Evolutionary conservation across 1,140 invertebrate species (phyloP).

Genomic region (Asbolus verrucosus): DNA sequence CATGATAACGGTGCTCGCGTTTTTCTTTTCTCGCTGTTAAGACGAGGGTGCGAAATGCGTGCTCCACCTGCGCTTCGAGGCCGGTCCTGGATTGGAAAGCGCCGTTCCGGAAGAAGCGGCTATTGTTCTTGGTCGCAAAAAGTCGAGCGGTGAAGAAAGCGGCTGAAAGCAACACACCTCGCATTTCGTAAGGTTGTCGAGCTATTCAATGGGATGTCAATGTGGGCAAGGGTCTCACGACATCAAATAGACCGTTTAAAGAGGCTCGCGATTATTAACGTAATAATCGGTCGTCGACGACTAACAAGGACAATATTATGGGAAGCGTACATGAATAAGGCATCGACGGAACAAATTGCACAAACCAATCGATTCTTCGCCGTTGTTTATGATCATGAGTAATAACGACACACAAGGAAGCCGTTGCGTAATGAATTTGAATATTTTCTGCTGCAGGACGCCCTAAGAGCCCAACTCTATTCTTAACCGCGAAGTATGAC

Average conservation of each 20-base stretch:
- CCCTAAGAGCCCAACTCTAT: too few species aligned
- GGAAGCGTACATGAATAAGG: constrained; percentile 14
- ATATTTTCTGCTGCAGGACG: too few species aligned
- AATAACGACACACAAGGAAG: too few species aligned
- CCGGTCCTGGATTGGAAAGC: not conserved
- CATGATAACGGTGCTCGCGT: constrained; percentile 1
- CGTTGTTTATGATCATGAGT: too few species aligned
- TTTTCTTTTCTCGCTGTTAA: too few species aligned
- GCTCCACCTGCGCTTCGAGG: too few species aligned
- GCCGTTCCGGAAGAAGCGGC: not conserved
- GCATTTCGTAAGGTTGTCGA: constrained; percentile 7
- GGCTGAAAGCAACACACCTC: constrained; percentile 9
- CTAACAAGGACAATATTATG: constrained; percentile 24
- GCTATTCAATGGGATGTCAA: constrained; percentile 29
- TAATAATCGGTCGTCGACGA: constrained; percentile 23
- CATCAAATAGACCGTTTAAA: constrained; percentile 27
- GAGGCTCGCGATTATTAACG: constrained; percentile 21
- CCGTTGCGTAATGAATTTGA: too few species aligned
- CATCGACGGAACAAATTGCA: constrained; percentile 33
- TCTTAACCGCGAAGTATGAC: too few species aligned
- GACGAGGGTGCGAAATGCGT: too few species aligned
- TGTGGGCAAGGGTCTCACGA: constrained; percentile 27
- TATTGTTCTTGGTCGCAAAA: constrained; percentile 4
- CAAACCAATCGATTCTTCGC: not conserved
- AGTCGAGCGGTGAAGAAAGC: constrained; percentile 5